phyloP scores from a whole-genome alignment of 2,888 invertebrate species.

The Eutolmus rufibarbis region DNA sequence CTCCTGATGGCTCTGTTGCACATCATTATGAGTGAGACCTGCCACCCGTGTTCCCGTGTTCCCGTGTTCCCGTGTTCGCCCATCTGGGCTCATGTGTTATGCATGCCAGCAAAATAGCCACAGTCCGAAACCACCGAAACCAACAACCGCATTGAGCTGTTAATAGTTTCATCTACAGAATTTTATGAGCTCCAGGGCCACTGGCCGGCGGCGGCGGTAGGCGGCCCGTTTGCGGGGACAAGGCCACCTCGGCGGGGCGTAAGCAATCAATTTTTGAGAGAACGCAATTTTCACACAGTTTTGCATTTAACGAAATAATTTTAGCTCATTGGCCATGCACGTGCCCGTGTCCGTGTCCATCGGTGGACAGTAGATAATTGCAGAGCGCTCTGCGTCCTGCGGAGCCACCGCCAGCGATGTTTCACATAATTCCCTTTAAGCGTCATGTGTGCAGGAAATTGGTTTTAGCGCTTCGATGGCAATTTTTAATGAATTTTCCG shows the following conservation, averaged over 20 bases:
- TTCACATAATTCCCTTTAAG: conserved; percentile 3
- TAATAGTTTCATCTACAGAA: conserved; percentile 43
- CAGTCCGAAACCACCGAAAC: conserved; percentile 29
- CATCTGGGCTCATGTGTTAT: conserved; percentile 21
- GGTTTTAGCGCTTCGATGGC: neutral
- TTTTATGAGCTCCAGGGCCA: conserved; percentile 30
- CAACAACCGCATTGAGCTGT: conserved; percentile 40
- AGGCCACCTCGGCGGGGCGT: neutral
- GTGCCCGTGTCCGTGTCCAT: neutral
- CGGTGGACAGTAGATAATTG: conserved; percentile 20
- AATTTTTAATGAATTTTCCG: neutral
- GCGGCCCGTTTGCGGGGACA: neutral
- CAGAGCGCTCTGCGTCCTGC: neutral
- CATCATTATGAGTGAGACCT: conserved; percentile 38
- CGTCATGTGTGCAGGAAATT: neutral
- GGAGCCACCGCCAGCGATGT: neutral
- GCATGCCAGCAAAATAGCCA: conserved; percentile 16
- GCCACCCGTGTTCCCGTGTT: conserved; percentile 16
- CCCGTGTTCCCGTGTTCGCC: conserved; percentile 2
- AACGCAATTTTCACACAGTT: conserved; percentile 27
- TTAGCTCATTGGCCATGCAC: conserved; percentile 1
- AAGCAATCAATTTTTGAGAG: conserved; percentile 29
- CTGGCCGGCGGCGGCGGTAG: neutral
- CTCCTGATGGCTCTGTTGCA: conserved; percentile 30
- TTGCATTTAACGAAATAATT: conserved; percentile 34